Evolutionary conservation across 2,888 invertebrate genomes (phyloP), one percentile per base, ranked within the genome.

Genomic region (Rambutsinella grinnellia): DNA sequence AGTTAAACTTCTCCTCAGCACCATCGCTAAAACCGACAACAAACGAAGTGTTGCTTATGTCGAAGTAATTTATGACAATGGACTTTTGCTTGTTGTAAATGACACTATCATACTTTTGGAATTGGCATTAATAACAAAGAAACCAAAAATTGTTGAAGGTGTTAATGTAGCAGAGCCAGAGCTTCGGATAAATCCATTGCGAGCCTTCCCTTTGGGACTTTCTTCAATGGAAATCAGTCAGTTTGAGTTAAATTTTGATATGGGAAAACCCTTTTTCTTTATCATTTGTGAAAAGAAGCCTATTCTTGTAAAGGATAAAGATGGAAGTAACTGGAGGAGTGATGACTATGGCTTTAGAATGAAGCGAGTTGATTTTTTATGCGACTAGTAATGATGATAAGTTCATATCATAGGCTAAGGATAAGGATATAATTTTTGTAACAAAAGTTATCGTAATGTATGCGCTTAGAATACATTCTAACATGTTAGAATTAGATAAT

Each of bases 271-370:
- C 2, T 66, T 66, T 23, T 24, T 66, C 5, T 46, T 66, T 24
- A 17, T 66, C 53, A 24, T 56, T 27, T 36, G 8, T n/a, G 56
- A 66, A 3, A 23, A 44, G 3, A 63, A 63, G 53, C 63, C 63
- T n/a, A n/a, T 15, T 13, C 26, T 1, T 8, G 5, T 62, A 3
- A 2, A 23, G 23, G 8, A 47, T 24, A 21, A 10, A 8, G 49
- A 46, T 26, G 8, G 15, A 2, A 19, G 3, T 46, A 49, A 23
- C 24, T 27, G 27, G 44, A 23, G 1, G 2, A 21, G 36, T 17
- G 53, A 63, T 63, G 63, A 27, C 5, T 28, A 28, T 1, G 19
- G 28, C 21, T 28, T 63, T 63, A 13, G 23, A 3, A 51, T 63
- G 10, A 63, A 51, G 36, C 49, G 63, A 23, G 6, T 36, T 36